Conservation (phyloP, 2,888 invertebrate genomes). For the Julus scanicus region DNA sequence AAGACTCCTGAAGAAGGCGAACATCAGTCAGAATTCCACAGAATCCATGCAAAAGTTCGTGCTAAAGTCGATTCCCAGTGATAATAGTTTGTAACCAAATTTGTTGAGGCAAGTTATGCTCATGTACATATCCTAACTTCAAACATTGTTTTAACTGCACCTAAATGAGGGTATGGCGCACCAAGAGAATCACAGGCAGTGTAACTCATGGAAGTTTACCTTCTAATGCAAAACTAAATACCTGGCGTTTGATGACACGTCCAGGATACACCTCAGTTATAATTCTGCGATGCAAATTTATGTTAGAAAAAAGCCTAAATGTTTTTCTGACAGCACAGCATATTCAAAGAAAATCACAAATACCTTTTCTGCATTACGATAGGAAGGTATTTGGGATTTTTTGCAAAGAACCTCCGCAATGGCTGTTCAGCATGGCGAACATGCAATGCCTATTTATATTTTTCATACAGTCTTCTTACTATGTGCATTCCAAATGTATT, state of each 20-base stretch:
- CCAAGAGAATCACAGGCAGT: not conserved
- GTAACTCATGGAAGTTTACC: not conserved
- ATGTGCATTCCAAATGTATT: not conserved
- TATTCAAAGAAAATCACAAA: not conserved
- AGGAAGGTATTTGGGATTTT: not conserved
- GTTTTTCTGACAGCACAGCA: not conserved
- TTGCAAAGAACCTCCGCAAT: not conserved
- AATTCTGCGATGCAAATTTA: not conserved
- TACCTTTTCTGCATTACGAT: not conserved
- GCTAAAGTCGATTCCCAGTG: slow-evolving; percentile 67
- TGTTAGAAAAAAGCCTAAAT: not conserved
- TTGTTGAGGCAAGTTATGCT: not conserved
- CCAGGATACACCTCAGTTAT: not conserved
- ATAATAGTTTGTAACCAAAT: not conserved
- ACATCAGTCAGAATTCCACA: slow-evolving; percentile 70
- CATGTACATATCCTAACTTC: slow-evolving; percentile 21
- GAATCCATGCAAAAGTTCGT: slow-evolving; percentile 74
- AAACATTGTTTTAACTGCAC: not conserved
- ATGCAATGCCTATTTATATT: slow-evolving; percentile 11
- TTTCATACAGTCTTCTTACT: not conserved
- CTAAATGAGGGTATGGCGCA: not conserved
- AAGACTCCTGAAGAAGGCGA: slow-evolving; percentile 58
- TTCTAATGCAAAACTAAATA: not conserved
- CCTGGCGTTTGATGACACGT: not conserved
- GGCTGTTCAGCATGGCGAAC: not conserved